Evolutionary conservation across 2,113 vertebrate species (phyloP), one percentile per base, ranked within the genome.

Genomic region (Heterocephalus glaber): DNA sequence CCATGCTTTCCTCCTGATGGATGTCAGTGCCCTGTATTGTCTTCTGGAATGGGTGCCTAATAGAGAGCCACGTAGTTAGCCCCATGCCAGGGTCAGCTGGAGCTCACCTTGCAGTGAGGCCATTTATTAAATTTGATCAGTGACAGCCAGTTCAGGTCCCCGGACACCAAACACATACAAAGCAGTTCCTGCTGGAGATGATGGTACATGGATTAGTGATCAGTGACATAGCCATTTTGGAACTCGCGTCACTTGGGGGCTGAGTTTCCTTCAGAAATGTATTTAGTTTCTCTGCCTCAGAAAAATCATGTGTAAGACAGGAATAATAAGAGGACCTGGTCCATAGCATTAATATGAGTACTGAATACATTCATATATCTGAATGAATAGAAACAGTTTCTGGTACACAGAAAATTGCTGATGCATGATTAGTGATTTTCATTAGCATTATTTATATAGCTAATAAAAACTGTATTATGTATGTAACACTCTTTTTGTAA

Each of bases 401-500:
- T 47, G 79, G 56, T 22, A 60, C 19, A 12, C 4, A 72, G 65
- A 65, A 89, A 84, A 65, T 72, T 49, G 49, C 6, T 52, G 47
- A 16, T 84, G 38, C 94, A 89, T 13, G 74, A 26, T 86, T 41
- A 95, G 63, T 13, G 33, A 56, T n/a, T 70, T 89, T 89, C 26
- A 61, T 70, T 76, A 87, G 14, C 19, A 66, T 93, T 91, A 88
- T 81, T 86, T 66, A n/a, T 76, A 85, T 17, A 76, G 20, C 38
- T 89, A 85, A 93, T 81, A 44, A 60, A 54, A 52, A 72, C 70
- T 83, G 58, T 89, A 63, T 70, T 74, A 82, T 86, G 86, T 65
- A 9, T 38, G n/a, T 52, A 61, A 3, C 28, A 56, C 24, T 91
- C 56, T n/a, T 87, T 1, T 81, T 38, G 35, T 66, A 91, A 89